These are phyloP conservation scores for Limnephilus rhombicus DNA, from an alignment of 2,888 invertebrate genomes.

Conservation along the genomic window DNA sequence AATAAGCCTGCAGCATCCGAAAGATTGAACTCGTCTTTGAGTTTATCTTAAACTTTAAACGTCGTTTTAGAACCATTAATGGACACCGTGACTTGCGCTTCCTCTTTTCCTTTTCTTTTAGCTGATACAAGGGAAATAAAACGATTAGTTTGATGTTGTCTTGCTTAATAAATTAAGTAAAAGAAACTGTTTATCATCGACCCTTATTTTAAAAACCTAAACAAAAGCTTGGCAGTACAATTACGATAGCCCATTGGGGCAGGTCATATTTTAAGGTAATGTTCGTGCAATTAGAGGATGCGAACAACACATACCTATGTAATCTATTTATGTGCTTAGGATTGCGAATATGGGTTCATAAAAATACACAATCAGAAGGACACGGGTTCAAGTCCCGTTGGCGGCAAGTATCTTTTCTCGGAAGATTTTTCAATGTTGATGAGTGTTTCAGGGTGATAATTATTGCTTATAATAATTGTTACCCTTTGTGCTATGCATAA, in stretches of 20 bases:
- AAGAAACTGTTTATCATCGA: neutral
- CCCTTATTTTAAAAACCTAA: neutral
- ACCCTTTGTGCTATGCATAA: too few relatives aligned
- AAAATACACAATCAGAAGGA: too few relatives aligned
- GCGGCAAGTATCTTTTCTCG: too few relatives aligned
- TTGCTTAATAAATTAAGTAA: neutral
- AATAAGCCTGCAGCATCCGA: neutral
- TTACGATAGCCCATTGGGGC: neutral
- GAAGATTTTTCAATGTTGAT: too few relatives aligned
- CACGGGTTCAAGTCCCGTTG: too few relatives aligned
- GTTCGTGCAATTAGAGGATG: neutral
- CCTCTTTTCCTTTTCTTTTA: neutral
- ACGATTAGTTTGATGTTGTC: neutral
- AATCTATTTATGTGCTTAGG: too few relatives aligned
- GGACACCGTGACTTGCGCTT: neutral
- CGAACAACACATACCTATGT: too few relatives aligned
- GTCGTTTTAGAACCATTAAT: neutral
- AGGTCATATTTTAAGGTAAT: neutral
- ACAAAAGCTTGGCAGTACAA: neutral
- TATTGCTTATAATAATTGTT: too few relatives aligned
- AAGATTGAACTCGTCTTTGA: neutral
- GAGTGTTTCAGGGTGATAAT: too few relatives aligned
- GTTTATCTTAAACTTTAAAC: neutral
- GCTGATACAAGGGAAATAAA: neutral
- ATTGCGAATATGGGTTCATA: too few relatives aligned